phyloP scores from a whole-genome alignment of 1,140 invertebrate genomes.

The Ceratina japonica region DNA sequence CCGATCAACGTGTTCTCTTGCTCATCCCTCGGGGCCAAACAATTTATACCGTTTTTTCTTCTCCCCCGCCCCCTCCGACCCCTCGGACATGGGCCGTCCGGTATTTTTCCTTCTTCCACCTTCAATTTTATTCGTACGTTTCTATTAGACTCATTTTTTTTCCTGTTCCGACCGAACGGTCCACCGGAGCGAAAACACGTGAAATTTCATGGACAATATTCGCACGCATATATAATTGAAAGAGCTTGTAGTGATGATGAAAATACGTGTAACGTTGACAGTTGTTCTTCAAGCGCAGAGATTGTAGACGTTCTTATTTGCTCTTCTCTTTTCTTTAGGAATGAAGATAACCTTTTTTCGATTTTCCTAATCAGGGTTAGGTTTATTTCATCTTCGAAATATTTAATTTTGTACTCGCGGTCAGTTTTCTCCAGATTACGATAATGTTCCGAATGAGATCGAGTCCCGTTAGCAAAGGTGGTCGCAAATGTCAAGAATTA shows the following conservation, averaged over 20 bases:
- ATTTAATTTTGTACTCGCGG: no score
- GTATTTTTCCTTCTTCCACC: neutral
- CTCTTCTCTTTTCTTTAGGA: neutral
- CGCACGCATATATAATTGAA: slow-evolving; percentile 24
- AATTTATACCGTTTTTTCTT: slow-evolving; percentile 26
- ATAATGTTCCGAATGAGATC: slow-evolving; percentile 14
- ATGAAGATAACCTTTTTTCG: no score
- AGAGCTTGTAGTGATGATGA: slow-evolving; percentile 14
- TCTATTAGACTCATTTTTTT: neutral
- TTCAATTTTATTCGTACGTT: neutral
- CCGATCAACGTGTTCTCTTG: slow-evolving; percentile 27
- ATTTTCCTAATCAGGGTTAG: no score
- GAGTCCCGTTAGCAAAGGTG: slow-evolving; percentile 6
- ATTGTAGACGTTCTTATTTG: no score
- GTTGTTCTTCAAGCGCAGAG: neutral
- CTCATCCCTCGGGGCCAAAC: slow-evolving; percentile 29
- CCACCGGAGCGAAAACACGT: neutral
- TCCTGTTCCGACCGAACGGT: neutral
- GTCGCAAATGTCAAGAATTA: neutral
- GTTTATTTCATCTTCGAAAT: no score
- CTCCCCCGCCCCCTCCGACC: neutral
- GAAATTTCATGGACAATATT: slow-evolving; percentile 25
- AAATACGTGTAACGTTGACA: slow-evolving; percentile 21
- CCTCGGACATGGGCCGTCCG: neutral
- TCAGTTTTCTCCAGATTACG: no score